A percentile compares a stretch with the other conserved stretches of the same genome.
Evolutionary conservation across 2,113 vertebrate genomes (phyloP).

Genomic region (Cochlearius cochlearius): DNA sequence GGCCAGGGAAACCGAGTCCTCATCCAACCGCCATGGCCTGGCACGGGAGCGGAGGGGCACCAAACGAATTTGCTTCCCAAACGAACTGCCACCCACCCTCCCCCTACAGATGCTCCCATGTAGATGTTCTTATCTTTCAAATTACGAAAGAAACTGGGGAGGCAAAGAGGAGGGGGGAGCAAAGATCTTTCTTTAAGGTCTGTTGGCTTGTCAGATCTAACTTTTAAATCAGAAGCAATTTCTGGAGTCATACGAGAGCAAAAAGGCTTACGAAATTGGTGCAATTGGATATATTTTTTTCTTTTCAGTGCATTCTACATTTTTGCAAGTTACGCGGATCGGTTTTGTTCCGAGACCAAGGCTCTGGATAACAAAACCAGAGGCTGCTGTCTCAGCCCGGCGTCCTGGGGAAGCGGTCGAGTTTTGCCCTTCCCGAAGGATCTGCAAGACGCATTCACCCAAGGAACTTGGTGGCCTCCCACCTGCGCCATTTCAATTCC

Average conservation of each 20-base stretch:
- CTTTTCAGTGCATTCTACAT: neutral
- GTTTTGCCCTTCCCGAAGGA: neutral
- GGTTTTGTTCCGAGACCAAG: neutral
- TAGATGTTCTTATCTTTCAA: neutral
- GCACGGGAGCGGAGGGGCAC: neutral
- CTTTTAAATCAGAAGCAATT: slow-evolving; percentile 38
- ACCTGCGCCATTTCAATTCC: neutral
- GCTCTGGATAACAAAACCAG: neutral
- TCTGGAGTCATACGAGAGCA: neutral
- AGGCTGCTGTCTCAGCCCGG: neutral
- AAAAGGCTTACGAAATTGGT: neutral
- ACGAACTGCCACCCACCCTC: neutral
- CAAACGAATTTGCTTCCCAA: neutral
- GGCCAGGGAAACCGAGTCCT: neutral
- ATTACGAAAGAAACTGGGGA: neutral
- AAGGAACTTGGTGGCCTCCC: neutral
- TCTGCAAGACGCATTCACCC: neutral
- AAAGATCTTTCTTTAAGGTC: neutral
- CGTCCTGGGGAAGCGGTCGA: neutral
- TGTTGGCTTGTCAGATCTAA: neutral
- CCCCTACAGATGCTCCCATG: neutral
- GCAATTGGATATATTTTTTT: neutral
- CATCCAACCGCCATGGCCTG: rapidly evolving
- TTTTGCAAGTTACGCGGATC: neutral
- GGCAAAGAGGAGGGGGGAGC: neutral